Evolutionary conservation across 2,888 invertebrate genomes (phyloP).

Genomic region (Scaptomyza caliginosa): DNA sequence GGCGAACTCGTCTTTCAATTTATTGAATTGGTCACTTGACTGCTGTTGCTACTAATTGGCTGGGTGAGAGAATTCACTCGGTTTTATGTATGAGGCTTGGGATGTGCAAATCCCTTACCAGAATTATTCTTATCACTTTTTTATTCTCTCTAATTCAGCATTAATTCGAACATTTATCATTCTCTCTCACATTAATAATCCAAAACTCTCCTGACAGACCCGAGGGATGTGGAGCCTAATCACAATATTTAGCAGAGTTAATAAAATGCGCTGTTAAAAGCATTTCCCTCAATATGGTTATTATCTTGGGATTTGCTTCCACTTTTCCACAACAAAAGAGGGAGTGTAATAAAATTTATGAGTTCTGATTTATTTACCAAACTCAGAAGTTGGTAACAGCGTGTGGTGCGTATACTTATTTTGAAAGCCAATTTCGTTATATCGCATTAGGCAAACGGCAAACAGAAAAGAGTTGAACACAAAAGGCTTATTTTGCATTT

Average conservation of each 20-base stretch:
- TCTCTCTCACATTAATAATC: slow-evolving; percentile 21
- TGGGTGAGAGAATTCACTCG: slow-evolving; percentile 6
- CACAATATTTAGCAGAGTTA: slow-evolving; percentile 44
- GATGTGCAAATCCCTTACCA: neutral
- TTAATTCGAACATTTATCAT: neutral
- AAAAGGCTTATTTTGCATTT: slow-evolving; percentile 32
- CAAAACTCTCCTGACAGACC: neutral
- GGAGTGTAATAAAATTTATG: slow-evolving; percentile 51
- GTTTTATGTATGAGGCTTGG: neutral
- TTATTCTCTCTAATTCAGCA: neutral
- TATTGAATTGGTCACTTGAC: slow-evolving; percentile 26
- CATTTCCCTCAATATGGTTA: slow-evolving; percentile 9
- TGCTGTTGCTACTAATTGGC: slow-evolving; percentile 32
- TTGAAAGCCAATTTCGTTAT: slow-evolving; percentile 20
- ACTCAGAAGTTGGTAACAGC: slow-evolving; percentile 15
- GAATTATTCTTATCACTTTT: neutral
- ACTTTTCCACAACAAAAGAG: neutral
- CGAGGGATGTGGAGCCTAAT: slow-evolving; percentile 14
- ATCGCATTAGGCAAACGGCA: slow-evolving; percentile 3
- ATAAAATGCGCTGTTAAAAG: slow-evolving; percentile 51
- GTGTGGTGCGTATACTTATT: slow-evolving; percentile 34
- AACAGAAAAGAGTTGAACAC: slow-evolving; percentile 6
- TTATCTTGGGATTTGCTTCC: slow-evolving; percentile 15
- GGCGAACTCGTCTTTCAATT: slow-evolving; percentile 9
- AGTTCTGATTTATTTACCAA: slow-evolving; percentile 43